Evolutionary conservation across 64 coral and sea anemone genomes (phyloP).

Genomic region (Montipora sp.): DNA sequence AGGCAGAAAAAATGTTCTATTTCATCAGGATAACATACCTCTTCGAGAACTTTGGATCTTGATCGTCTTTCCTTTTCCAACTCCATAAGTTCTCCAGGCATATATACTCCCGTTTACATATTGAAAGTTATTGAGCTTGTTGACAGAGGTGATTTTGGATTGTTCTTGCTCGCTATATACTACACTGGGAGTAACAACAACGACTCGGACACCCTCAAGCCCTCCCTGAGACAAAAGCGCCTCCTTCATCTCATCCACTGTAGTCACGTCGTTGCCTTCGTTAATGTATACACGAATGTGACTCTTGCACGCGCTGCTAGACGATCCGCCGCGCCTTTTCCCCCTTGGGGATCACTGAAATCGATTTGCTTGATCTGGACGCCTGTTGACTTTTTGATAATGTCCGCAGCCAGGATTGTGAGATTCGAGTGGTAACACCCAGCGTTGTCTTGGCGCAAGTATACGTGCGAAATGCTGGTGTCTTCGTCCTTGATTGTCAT

Average conservation of each 20-base stretch:
- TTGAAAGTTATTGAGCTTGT: constrained; percentile 43
- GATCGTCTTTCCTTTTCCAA: constrained; percentile 31
- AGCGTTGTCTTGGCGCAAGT: too few relatives aligned
- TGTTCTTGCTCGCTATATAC: background rate
- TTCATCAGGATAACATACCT: too few relatives aligned
- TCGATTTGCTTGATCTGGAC: background rate
- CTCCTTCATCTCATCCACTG: constrained; percentile 58
- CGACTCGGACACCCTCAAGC: constrained; percentile 35
- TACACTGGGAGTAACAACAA: background rate
- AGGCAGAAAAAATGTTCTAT: background rate
- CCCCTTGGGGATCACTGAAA: too few relatives aligned
- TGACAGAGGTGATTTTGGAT: constrained; percentile 30
- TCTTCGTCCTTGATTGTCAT: too few relatives aligned
- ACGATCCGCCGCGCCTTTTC: too few relatives aligned
- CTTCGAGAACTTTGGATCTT: too few relatives aligned
- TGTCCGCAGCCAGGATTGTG: background rate
- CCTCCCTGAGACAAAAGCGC: constrained; percentile 30
- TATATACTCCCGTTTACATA: constrained; percentile 7
- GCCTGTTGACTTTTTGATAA: background rate
- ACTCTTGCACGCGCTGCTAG: too few relatives aligned
- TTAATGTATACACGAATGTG: background rate
- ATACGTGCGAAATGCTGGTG: background rate
- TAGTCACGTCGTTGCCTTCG: constrained; percentile 60
- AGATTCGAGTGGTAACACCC: too few relatives aligned
- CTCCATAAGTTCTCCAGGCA: constrained; percentile 24